Evolutionary conservation across 2,113 vertebrate species (phyloP).

Genomic region (Elephantulus edwardii): DNA sequence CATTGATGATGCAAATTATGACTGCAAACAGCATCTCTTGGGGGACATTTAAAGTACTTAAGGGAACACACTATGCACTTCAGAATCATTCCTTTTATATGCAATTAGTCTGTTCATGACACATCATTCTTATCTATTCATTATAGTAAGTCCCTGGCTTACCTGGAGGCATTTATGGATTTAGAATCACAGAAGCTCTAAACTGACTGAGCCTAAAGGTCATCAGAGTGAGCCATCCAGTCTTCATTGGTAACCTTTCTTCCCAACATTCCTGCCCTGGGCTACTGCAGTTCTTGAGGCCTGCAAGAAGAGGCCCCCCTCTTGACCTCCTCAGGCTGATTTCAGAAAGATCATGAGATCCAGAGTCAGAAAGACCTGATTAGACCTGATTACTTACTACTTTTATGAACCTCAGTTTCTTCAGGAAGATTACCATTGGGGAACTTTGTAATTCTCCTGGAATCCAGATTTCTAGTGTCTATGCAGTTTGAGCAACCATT

Average conservation of each 20-base stretch:
- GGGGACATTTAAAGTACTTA: conserved; percentile 65
- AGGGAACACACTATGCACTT: conserved; percentile 58
- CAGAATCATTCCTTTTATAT: conserved; percentile 57
- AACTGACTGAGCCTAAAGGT: conserved; percentile 56
- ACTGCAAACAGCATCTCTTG: conserved; percentile 58
- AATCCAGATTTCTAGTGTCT: background rate
- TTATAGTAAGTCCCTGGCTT: conserved; percentile 75
- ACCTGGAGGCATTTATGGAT: conserved; percentile 53
- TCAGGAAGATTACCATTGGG: background rate
- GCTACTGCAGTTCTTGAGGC: too few species aligned
- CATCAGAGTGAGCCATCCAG: background rate
- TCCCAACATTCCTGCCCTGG: background rate
- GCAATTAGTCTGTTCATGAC: conserved; percentile 78
- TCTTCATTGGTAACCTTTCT: background rate
- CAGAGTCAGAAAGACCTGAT: background rate
- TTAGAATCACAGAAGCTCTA: conserved; percentile 44
- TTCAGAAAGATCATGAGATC: background rate
- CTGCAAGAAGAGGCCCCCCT: background rate
- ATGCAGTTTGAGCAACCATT: background rate
- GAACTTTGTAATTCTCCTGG: background rate
- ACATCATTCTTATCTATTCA: conserved; percentile 74
- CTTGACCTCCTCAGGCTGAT: background rate
- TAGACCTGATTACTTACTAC: background rate
- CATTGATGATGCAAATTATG: conserved; percentile 69
- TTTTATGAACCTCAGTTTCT: background rate